These are phyloP conservation scores for Campylomormyrus numenius DNA, from an alignment of 2,113 vertebrate genomes.

Conservation along the genomic window DNA sequence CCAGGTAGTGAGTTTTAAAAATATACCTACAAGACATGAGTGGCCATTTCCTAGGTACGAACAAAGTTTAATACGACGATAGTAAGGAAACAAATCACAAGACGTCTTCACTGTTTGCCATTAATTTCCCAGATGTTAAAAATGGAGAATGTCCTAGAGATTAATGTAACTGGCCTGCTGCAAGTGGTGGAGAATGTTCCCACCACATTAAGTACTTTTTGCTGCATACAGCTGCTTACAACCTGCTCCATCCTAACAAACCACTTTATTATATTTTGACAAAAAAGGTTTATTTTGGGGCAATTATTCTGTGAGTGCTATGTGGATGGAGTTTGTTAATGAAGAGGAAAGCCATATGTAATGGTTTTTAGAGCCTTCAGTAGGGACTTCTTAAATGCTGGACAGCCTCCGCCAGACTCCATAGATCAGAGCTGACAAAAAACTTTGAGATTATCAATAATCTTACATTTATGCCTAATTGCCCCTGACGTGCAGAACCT, in stretches of 20 bases:
- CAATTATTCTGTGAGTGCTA: not conserved
- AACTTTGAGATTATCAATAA: slow-evolving; percentile 15
- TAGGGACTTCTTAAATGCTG: not conserved
- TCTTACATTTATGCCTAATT: not conserved
- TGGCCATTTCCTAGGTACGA: not conserved
- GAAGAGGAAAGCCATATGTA: not conserved
- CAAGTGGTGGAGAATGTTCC: not conserved
- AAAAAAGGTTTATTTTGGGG: not conserved
- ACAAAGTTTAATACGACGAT: not conserved
- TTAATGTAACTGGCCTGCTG: not conserved
- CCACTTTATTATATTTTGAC: not conserved
- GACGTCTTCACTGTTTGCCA: not conserved
- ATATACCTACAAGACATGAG: not conserved
- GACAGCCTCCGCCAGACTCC: not conserved
- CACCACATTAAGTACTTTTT: not conserved
- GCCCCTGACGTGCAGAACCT: slow-evolving; percentile 10
- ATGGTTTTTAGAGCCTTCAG: not conserved
- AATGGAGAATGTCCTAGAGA: not conserved
- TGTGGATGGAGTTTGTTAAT: not conserved
- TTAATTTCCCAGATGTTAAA: not conserved
- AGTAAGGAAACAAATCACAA: not conserved
- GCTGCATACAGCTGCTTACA: not conserved
- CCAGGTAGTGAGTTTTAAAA: not conserved
- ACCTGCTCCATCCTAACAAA: not conserved
- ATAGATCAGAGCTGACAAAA: not conserved